Conservation (phyloP, 2,797 vertebrate species). For the Lepus townsendii region DNA sequence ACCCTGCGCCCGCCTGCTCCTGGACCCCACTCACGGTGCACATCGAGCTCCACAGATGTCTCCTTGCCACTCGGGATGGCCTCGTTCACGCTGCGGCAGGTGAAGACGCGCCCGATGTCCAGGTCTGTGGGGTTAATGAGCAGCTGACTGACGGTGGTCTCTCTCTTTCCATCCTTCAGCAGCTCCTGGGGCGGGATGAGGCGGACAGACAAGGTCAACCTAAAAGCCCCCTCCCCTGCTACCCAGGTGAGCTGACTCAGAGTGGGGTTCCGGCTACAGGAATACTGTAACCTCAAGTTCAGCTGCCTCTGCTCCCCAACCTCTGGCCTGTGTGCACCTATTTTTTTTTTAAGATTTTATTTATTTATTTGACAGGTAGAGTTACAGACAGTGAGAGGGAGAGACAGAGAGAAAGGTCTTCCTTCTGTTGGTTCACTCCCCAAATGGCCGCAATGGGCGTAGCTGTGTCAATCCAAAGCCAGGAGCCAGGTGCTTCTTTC, state of each 20-base stretch:
- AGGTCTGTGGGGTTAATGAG: conserved; percentile 93
- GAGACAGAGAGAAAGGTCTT: no score
- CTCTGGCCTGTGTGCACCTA: not conserved
- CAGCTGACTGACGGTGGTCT: conserved; percentile 94
- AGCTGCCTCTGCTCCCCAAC: no score
- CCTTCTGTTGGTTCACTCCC: no score
- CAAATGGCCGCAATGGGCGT: no score
- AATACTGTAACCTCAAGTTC: not conserved
- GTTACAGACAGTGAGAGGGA: no score
- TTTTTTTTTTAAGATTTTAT: not conserved
- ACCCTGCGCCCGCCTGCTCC: rapidly evolving
- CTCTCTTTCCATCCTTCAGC: conserved; percentile 94
- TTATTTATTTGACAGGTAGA: no score
- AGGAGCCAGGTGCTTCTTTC: no score
- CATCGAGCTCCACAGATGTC: conserved; percentile 93
- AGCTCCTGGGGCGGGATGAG: conserved; percentile 90
- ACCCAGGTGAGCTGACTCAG: not conserved
- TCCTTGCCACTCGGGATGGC: conserved; percentile 94
- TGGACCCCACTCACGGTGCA: conserved; percentile 92
- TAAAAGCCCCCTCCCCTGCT: not conserved
- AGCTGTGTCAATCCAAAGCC: no score
- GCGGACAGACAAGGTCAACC: not conserved
- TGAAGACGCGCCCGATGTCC: conserved; percentile 94
- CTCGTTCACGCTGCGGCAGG: conserved; percentile 94
- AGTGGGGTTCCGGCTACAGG: not conserved